A percentile compares a stretch with the other conserved stretches of the same genome.
phyloP scores from a whole-genome alignment of 2,797 vertebrate genomes.

The Alauda arvensis region DNA sequence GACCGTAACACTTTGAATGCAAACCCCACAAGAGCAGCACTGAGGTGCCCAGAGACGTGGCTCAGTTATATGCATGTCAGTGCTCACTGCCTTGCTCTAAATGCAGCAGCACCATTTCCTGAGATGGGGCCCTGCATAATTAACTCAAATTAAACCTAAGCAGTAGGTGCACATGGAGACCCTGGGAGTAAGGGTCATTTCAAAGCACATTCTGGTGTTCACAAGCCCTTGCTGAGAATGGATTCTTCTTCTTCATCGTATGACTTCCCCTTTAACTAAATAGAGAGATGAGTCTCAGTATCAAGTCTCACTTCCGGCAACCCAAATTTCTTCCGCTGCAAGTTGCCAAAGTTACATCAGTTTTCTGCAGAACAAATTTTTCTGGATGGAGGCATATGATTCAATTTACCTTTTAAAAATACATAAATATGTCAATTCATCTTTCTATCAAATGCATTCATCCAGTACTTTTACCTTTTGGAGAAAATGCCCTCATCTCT shows the following conservation, averaged over 20 bases:
- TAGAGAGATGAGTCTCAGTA: neutral
- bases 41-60: rapidly evolving
- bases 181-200: neutral
- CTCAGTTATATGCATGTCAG: rapidly evolving
- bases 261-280: neutral
- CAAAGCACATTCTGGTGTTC: neutral
- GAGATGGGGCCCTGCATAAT: neutral
- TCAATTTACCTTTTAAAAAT: neutral
- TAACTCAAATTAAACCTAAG: neutral
- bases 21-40: neutral
- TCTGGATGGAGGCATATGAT: neutral
- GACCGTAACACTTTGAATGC: neutral
- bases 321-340: neutral
- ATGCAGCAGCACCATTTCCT: neutral
- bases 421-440: neutral
- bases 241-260: neutral
- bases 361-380: neutral
- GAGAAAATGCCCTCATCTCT: neutral
- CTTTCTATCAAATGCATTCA: neutral
- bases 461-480: neutral
- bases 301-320: neutral
- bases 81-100: neutral
- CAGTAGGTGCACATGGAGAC: neutral
- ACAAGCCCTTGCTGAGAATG: neutral
- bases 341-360: neutral